Percentiles rank a stretch among this genome's conserved stretches.
phyloP scores from a whole-genome alignment of 2,888 invertebrate species.

The Noctua comes region DNA sequence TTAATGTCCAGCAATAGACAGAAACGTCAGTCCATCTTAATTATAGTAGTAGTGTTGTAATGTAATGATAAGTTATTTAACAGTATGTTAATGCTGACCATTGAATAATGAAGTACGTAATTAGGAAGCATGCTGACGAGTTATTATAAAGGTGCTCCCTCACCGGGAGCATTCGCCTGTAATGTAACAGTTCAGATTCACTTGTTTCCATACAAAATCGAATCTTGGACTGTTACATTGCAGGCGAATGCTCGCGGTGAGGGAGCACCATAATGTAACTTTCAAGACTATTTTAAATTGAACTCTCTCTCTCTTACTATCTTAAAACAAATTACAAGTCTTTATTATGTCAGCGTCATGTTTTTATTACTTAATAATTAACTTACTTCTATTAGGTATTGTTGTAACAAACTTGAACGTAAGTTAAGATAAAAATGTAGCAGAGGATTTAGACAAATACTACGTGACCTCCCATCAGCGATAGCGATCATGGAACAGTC shows the following conservation, averaged over 20 bases:
- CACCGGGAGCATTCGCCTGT: no score
- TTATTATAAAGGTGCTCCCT: no score
- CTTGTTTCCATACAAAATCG: no score
- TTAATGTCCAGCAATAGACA: background rate
- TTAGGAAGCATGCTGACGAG: no score
- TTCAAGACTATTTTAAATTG: background rate
- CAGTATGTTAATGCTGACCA: background rate
- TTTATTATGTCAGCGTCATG: background rate
- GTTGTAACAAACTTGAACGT: background rate
- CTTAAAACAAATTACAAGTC: background rate
- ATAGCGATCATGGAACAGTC: background rate
- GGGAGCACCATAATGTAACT: no score
- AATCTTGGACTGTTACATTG: no score
- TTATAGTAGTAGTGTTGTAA: background rate
- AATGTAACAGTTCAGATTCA: no score
- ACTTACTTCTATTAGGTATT: background rate
- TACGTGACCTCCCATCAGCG: background rate
- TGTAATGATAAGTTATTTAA: background rate
- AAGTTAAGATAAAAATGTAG: background rate
- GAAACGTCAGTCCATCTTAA: background rate
- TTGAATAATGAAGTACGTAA: background rate
- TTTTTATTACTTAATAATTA: constrained; percentile 7
- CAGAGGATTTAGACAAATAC: background rate
- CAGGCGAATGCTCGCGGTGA: no score
- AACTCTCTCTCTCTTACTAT: constrained; percentile 15